phyloP scores from a whole-genome alignment of 2,113 vertebrate species.

The Agapornis roseicollis region DNA sequence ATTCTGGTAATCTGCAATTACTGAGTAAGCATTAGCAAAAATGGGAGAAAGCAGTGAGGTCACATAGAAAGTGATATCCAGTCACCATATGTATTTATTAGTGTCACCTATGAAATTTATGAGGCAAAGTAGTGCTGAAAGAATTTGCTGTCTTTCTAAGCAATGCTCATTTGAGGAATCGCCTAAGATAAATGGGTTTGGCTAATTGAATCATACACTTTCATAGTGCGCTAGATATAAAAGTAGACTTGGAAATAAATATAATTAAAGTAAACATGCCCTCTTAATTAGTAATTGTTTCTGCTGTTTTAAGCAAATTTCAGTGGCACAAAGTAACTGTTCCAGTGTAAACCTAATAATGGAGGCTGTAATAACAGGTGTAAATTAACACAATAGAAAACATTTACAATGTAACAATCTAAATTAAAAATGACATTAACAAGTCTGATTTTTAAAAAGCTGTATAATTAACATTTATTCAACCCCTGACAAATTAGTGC shows the following conservation, averaged over 20 bases:
- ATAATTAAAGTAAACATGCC: conserved; percentile 82
- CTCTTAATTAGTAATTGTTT: conserved; percentile 84
- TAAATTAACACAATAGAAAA: conserved; percentile 82
- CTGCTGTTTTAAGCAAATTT: conserved; percentile 81
- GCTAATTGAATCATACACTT: conserved; percentile 81
- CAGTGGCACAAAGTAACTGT: conserved; percentile 75
- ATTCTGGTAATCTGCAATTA: conserved; percentile 34
- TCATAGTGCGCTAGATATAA: conserved; percentile 71
- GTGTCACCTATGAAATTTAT: conserved; percentile 59
- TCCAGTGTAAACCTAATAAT: conserved; percentile 78
- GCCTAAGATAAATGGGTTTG: conserved; percentile 75
- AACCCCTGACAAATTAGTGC: conserved; percentile 65
- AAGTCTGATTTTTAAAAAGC: conserved; percentile 77
- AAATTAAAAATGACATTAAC: conserved; percentile 84
- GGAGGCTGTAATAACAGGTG: conserved; percentile 79
- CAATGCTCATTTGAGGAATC: conserved; percentile 72
- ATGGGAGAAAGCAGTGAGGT: conserved; percentile 9
- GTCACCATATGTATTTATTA: conserved; percentile 46
- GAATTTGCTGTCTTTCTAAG: conserved; percentile 65
- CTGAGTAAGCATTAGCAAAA: conserved; percentile 17
- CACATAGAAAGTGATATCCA: conserved; percentile 15
- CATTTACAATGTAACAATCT: conserved; percentile 75
- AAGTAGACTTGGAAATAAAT: conserved; percentile 80
- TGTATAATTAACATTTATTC: conserved; percentile 78
- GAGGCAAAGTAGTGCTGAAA: conserved; percentile 48